A percentile compares a stretch with the other conserved stretches of the same genome.
Evolutionary conservation across 1,140 invertebrate species (phyloP).

Genomic region (Eulimnadia texana): DNA sequence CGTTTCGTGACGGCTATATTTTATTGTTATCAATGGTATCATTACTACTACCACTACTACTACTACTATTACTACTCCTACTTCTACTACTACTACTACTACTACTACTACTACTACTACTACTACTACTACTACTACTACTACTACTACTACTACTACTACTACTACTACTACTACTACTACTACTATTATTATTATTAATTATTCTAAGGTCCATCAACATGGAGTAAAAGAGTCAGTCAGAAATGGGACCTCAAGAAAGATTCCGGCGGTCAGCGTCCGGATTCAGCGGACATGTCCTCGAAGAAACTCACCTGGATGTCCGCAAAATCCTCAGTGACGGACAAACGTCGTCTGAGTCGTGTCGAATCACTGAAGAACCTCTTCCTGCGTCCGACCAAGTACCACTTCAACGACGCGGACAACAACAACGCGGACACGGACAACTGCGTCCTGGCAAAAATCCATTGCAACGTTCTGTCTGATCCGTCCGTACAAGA

Average conservation of each 20-base stretch:
- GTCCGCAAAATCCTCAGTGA: background rate
- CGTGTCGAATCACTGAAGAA: constrained; percentile 41
- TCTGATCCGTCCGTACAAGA: constrained; percentile 19
- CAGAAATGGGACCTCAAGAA: constrained; percentile 39
- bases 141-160: background rate
- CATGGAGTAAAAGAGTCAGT: constrained; percentile 48
- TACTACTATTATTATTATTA: background rate
- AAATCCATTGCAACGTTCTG: constrained; percentile 16
- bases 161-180: background rate
- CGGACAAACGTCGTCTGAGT: constrained; percentile 33
- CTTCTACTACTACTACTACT: background rate
- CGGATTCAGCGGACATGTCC: background rate
- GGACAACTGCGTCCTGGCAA: background rate
- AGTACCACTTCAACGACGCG: constrained; percentile 8
- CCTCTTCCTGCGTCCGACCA: constrained; percentile 27
- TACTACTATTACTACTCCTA: background rate
- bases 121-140: background rate
- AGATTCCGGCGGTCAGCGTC: background rate
- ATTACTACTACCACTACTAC: background rate
- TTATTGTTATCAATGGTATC: background rate
- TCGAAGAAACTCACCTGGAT: background rate
- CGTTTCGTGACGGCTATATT: background rate
- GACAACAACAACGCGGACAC: background rate
- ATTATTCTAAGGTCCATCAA: constrained; percentile 33
- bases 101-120: background rate